Evolutionary conservation across 2,888 invertebrate genomes (phyloP).

Genomic region (Cantharis flavilabris): DNA sequence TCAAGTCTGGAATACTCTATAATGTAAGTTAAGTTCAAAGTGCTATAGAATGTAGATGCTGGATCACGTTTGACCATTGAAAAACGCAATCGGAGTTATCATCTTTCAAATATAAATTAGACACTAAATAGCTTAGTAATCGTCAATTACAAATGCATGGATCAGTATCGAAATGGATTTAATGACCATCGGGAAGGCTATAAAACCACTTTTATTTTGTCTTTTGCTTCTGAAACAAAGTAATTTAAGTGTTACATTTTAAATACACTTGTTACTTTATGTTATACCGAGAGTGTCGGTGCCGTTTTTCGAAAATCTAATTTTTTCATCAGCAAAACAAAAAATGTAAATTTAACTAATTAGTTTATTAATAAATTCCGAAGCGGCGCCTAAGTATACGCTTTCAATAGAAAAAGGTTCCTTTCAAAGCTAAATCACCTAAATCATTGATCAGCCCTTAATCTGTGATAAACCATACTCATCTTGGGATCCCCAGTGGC

Average conservation of each 20-base stretch:
- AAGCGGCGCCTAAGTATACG: constrained; percentile 34
- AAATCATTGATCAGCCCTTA: constrained; percentile 32
- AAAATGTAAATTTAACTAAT: background rate
- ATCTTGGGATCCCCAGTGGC: constrained; percentile 31
- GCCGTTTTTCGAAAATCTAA: background rate
- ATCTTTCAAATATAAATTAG: background rate
- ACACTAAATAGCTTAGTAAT: background rate
- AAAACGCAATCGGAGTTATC: background rate
- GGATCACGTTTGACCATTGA: background rate
- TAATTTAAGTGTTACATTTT: background rate
- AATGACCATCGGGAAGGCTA: background rate
- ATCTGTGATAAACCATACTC: constrained; percentile 37
- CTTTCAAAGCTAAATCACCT: constrained; percentile 19
- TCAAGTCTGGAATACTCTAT: background rate
- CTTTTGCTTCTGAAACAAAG: background rate
- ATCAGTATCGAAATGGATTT: background rate
- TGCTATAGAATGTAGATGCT: background rate
- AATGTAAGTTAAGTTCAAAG: background rate
- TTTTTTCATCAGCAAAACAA: background rate
- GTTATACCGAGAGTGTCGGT: background rate
- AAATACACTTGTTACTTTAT: background rate
- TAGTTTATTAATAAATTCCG: constrained; percentile 1
- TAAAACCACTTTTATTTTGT: background rate
- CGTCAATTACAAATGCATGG: background rate
- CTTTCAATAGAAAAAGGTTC: background rate